Base-by-base conservation (phyloP, 2,888 invertebrate species). In the Atrina japonica region DNA sequence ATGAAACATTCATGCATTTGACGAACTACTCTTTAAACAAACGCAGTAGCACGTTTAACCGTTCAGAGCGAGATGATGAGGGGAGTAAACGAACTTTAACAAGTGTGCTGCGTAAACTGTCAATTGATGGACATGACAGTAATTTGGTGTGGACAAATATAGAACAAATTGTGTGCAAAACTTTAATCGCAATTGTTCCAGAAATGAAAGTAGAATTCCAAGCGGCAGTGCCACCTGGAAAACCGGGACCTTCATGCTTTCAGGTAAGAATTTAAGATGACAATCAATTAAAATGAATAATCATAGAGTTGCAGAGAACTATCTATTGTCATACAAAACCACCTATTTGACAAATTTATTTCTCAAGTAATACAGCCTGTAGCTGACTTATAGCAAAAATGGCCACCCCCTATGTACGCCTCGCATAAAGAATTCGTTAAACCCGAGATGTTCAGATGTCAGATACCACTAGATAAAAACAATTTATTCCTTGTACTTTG, bases 1-100 rank as follows among this genome's bases (percentile, higher is more conserved):
- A 88, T 67, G 90, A 91, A 71, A 78, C 90, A 0, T 92, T 85
- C 82, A 91, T 92, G 86, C 92, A 92, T 82, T 81, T 92, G 70
- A 92, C 92, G 3, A 92, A 92, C 78, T 92, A 92, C 79, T 92
- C 92, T 1, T 83, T 92, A 59, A 92, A 92, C 76, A 92, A 92
- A 78, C 78, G 83, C 40, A 91, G 90, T 77, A 82, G 83, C 21
- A 84, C 87, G 11, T 92, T 92, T 76, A 86, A 91, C 52, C 90
- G 88, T 53, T 89, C 89, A 3, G 88, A 90, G 18, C 80, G 83
- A 14, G 84, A 87, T 16, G 85, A 88, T 59, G 88, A 88, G 76
- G 92, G 92, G 3, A 91, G 91, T 76, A 92, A 92, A 73, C 78
- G 92, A 18, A 90, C 91, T 3, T 78, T 92, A 64, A 88, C 89